Percentiles rank a stretch among this genome's conserved stretches.
phyloP scores from a whole-genome alignment of 2,888 invertebrate species.

The Phania funesta region DNA sequence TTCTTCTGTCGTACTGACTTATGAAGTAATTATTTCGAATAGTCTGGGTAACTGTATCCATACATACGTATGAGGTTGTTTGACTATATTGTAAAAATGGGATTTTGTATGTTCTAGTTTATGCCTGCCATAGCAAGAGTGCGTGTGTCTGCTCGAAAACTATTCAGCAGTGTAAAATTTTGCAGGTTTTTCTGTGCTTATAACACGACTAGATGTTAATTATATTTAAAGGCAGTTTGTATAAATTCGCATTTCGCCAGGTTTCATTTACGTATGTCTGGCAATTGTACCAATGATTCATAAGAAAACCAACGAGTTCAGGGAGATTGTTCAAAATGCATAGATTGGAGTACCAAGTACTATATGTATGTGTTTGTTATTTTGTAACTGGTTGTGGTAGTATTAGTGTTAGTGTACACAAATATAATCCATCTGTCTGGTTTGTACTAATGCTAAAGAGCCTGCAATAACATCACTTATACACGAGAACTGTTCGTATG shows the following conservation, averaged over 20 bases:
- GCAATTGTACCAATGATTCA: background rate
- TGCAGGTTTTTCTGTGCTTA: constrained; percentile 57
- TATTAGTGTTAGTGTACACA: background rate
- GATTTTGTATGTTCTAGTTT: too few relatives aligned
- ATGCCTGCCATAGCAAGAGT: background rate
- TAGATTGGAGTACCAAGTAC: background rate
- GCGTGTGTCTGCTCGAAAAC: too few relatives aligned
- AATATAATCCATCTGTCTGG: background rate
- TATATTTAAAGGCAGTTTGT: background rate
- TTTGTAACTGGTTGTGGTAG: constrained; percentile 2
- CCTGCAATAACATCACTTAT: constrained; percentile 28
- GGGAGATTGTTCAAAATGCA: background rate
- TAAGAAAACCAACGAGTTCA: constrained; percentile 18
- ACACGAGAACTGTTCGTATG: background rate
- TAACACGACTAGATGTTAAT: constrained; percentile 75
- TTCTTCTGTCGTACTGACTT: too few relatives aligned
- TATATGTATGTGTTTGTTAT: background rate
- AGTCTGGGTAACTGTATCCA: too few relatives aligned
- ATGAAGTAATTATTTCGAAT: too few relatives aligned
- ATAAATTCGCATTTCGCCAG: constrained; percentile 19
- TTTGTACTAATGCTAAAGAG: constrained; percentile 11
- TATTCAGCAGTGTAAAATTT: background rate
- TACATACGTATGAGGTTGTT: too few relatives aligned
- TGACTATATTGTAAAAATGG: too few relatives aligned
- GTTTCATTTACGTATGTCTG: background rate